Base-by-base conservation (phyloP, 2,113 vertebrate genomes). In the Panthera tigris region DNA sequence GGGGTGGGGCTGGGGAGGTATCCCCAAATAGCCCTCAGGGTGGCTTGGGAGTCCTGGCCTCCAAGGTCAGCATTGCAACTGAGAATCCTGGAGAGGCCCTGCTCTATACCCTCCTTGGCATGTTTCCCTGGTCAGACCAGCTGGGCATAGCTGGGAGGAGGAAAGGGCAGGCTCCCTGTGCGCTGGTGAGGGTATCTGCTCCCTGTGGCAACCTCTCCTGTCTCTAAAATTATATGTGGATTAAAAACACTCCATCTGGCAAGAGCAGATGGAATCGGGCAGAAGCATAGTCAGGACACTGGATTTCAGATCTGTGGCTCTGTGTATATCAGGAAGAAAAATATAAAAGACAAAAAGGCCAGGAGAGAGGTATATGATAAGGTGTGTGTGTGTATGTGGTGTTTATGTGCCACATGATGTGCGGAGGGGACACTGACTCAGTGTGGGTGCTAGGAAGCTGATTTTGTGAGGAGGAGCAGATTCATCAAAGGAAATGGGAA, bases 401-500 rank as follows among this genome's bases (percentile, higher is more conserved):
- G 23, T 25, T 80, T 68, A 4, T 65, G 86, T 55, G 61, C 48
- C 76, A 27, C 50, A 3, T 79, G 88, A 57, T 25, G 7, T 61
- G 63, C 27, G 27, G 29, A 68, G 41, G n/a, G n/a, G 52, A 84
- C 57, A 36, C 16, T 61, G 78, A 94, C 45, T 96, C 66, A 57
- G n/a, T 50, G 57, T 50, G 39, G 65, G n/a, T 78, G 78, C 61
- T 3, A 41, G 7, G 57, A 80, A 93, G 29, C 41, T 74, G 69
- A 71, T 76, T 95, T 84, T 48, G 41, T 4, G 79, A 45, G 27
- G 79, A 45, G 27, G 19, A 82, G 14, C 13, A 7, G 7, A 89
- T 50, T 71, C 66, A 86, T 33, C 71, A 79, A 74, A 86, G 41
- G 33, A 85, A 95, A 86, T 83, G 82, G 61, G 73, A 96, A 96